Evolutionary conservation across 2,797 vertebrate genomes (phyloP), one percentile per base, ranked within the genome.

Genomic region (Phoxinus dragarum): DNA sequence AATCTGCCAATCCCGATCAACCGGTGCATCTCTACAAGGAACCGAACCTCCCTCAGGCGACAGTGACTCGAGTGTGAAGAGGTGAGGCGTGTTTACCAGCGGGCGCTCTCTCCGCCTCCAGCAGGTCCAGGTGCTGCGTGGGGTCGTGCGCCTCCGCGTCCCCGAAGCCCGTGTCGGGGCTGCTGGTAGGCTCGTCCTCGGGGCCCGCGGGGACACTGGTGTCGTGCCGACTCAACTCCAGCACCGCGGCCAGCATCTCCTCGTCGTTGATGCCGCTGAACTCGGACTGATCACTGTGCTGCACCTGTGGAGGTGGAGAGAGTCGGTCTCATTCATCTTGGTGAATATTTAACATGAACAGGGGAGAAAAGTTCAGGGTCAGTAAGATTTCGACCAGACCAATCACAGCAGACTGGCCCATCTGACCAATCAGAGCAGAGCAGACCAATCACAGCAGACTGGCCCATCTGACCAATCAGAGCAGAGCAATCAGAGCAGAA

Each of bases 111-210:
- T 97, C 97, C 0, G 92, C 91, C 54, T 98, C 98, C 87, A 97
- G 10, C 82, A 95, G 86, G 38, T 97, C 97, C 80, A 94, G 86
- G 89, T 95, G 96, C 89, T 97, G 96, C 1, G 95, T 94, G 87
- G 97, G 91, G 71, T 99, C 97, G n/a, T 96, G 97, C 74, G 95
- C 90, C 71, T 99, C 98, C 0, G 97, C 91, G 5, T 99, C 98
- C 66, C 97, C 98, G 90, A 98, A 99, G 52, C 98, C 98, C 0
- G 98, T 99, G 91, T 99, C 98, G 0, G 98, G 98, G 88, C 98
- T 99, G 95, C 96, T 98, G 80, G 96, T 97, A 0, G 97, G 96
- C 89, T 98, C 97, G 1, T 96, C 94, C 11, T 95, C 94, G 83
- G 95, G 90, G 69, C 93, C 88, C 0, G 89, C 89, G 1, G 95